These are phyloP conservation scores for Nineta flava DNA, from an alignment of 2,888 invertebrate species.

Conservation along the genomic window DNA sequence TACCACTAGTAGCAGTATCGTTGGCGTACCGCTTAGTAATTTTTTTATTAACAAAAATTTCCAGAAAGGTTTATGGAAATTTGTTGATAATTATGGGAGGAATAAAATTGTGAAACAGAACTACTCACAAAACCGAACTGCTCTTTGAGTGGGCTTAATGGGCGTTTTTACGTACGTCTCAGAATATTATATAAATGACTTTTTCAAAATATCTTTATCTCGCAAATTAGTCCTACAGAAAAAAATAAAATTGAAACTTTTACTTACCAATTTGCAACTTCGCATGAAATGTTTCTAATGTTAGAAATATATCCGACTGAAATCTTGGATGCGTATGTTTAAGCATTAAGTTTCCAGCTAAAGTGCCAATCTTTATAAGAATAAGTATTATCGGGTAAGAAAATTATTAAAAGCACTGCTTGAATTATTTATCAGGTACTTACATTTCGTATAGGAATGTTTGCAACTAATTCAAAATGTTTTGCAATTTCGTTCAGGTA, in stretches of 20 bases:
- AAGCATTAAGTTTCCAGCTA: slow-evolving; percentile 57
- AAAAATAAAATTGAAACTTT: too few species aligned
- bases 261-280: slow-evolving; percentile 33
- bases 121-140: too few species aligned
- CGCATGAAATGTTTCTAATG: slow-evolving; percentile 45
- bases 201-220: too few species aligned
- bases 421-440: slow-evolving; percentile 23
- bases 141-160: too few species aligned
- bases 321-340: slow-evolving; percentile 53
- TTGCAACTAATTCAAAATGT: slow-evolving; percentile 54
- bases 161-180: too few species aligned
- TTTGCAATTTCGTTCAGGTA: slow-evolving; percentile 40
- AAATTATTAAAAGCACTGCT: neutral
- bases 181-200: neutral
- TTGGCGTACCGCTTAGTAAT: too few species aligned
- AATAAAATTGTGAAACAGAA: too few species aligned
- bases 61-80: too few species aligned
- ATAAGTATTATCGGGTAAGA: neutral
- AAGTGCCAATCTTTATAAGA: slow-evolving; percentile 40
- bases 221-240: too few species aligned
- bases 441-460: slow-evolving; percentile 56
- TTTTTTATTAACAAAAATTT: too few species aligned
- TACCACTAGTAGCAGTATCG: too few species aligned
- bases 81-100: too few species aligned
- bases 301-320: slow-evolving; percentile 54